Percentiles rank a stretch among this genome's conserved stretches.
Evolutionary conservation across 2,113 vertebrate genomes (phyloP).

Genomic region (Dromaius novaehollandiae): DNA sequence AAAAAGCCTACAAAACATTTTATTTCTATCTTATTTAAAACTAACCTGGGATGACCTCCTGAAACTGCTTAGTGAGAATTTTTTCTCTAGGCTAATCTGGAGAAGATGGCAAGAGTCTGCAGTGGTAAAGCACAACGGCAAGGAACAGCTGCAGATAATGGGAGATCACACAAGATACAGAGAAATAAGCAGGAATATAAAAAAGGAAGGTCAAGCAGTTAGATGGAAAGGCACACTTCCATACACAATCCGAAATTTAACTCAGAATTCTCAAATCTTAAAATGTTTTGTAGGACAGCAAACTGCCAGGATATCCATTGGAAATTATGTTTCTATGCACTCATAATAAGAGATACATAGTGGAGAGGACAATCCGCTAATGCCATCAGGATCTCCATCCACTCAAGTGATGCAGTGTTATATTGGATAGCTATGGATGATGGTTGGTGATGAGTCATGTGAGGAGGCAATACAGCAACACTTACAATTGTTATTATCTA

Average conservation of each 20-base stretch:
- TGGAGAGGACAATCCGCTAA: not conserved
- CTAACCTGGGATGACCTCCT: not conserved
- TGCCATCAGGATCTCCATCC: not conserved
- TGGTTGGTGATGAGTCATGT: not conserved
- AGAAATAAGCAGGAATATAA: not conserved
- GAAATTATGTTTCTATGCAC: not conserved
- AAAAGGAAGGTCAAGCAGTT: not conserved
- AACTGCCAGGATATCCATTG: not conserved
- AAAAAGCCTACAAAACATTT: not conserved
- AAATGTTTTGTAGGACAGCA: not conserved
- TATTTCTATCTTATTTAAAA: not conserved
- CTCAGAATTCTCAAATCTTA: not conserved
- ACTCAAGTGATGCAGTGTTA: not conserved
- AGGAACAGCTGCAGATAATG: not conserved
- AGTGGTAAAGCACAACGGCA: not conserved
- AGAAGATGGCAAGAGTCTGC: not conserved
- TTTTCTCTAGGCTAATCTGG: not conserved
- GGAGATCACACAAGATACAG: not conserved
- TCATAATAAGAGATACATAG: not conserved
- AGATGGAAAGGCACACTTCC: not conserved
- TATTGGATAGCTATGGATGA: not conserved
- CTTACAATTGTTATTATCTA: not conserved
- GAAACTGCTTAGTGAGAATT: not conserved
- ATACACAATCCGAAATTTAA: not conserved
- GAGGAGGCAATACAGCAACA: not conserved